Conservation (phyloP, 2,113 vertebrate species). For the Takifugu flavidus region DNA sequence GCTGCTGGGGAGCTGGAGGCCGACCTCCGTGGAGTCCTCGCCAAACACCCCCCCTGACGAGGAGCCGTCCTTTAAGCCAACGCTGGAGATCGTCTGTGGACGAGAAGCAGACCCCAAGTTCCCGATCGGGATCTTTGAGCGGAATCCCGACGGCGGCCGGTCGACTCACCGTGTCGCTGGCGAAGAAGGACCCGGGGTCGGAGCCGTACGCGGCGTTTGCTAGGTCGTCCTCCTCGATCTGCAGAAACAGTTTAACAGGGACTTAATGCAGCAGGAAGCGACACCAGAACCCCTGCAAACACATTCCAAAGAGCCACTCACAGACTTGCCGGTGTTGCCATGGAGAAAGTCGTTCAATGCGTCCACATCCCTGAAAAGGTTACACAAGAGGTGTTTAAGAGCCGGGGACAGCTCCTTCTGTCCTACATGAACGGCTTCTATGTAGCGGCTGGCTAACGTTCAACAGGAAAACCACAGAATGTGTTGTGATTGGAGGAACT, state of each 20-base stretch:
- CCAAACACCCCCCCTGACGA: conserved; percentile 85
- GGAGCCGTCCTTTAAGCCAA: conserved; percentile 85
- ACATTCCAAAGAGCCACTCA: conserved; percentile 74
- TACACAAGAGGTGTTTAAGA: conserved; percentile 1
- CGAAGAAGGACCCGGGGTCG: conserved; percentile 86
- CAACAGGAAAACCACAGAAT: too few relatives aligned
- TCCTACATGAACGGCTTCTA: background rate
- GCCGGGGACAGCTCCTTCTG: background rate
- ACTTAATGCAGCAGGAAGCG: background rate
- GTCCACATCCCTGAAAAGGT: conserved; percentile 87
- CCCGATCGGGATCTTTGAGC: too few relatives aligned
- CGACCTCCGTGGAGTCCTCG: conserved; percentile 81
- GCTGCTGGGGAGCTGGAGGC: conserved; percentile 90
- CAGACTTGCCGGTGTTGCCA: conserved; percentile 92
- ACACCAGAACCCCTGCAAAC: background rate
- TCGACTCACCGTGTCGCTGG: conserved; percentile 83
- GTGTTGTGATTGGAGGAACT: too few relatives aligned
- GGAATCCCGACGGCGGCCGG: conserved; percentile 11
- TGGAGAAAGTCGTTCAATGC: conserved; percentile 96
- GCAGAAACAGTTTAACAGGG: background rate
- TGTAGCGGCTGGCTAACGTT: too few relatives aligned
- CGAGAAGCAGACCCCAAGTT: too few relatives aligned
- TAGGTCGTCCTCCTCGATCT: conserved; percentile 88
- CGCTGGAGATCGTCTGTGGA: conserved; percentile 65
- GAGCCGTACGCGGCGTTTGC: conserved; percentile 87